Evolutionary conservation across 2,888 invertebrate genomes (phyloP).

Genomic region (Drosophila melanocephala): DNA sequence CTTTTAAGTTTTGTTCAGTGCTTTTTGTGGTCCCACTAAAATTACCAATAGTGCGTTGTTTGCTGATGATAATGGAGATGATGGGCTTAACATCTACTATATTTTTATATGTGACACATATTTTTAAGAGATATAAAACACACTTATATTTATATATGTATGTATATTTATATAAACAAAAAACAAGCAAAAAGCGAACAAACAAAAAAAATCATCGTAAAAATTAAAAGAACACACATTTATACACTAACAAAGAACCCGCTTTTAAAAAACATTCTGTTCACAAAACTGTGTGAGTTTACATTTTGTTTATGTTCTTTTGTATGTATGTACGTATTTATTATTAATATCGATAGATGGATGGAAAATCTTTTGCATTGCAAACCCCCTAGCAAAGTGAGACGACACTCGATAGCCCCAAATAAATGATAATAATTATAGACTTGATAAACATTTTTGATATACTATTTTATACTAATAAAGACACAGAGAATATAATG

Average conservation of each 20-base stretch:
- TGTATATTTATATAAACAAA: constrained; percentile 51
- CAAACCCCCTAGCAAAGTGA: constrained; percentile 42
- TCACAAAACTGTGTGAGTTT: constrained; percentile 35
- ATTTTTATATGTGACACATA: constrained; percentile 79
- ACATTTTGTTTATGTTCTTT: constrained; percentile 54
- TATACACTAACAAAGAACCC: constrained; percentile 60
- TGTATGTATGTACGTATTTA: constrained; percentile 60
- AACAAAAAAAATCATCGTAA: constrained; percentile 2
- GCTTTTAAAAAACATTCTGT: constrained; percentile 52
- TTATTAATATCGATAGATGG: constrained; percentile 59
- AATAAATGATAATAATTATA: constrained; percentile 80
- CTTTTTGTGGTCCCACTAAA: constrained; percentile 64
- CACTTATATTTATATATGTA: constrained; percentile 66
- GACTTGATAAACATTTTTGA: constrained; percentile 80
- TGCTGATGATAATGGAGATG: constrained; percentile 41
- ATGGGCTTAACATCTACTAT: constrained; percentile 66
- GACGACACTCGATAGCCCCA: constrained; percentile 54
- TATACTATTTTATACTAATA: constrained; percentile 80
- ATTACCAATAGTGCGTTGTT: constrained; percentile 50
- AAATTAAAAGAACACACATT: constrained; percentile 54
- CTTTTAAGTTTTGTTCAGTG: constrained; percentile 71
- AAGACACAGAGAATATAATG: constrained; percentile 63
- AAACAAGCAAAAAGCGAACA: constrained; percentile 28
- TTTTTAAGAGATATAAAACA: constrained; percentile 69
- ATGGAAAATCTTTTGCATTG: constrained; percentile 54